Evolutionary conservation across 2,797 vertebrate genomes (phyloP), one percentile per base, ranked within the genome.

Genomic region (Urophycis tenuis): DNA sequence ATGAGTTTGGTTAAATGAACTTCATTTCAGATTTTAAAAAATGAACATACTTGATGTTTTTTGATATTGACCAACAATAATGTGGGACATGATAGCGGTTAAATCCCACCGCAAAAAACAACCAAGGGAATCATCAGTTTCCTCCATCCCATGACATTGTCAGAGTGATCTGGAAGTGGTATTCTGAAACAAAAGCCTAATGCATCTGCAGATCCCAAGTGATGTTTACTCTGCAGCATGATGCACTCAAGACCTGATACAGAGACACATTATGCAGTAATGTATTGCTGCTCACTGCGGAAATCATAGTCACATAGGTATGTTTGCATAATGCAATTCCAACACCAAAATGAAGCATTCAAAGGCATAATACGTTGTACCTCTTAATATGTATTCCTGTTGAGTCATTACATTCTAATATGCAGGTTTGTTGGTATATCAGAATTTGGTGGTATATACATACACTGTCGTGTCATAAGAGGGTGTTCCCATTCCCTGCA

Each of bases 401-500:
- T 2, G 12, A 67, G 10, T 10, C 60, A 29, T 67, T 67, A 1
- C 10, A 67, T 67, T 6, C 11, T 29, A 67, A 9, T 7, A 64
- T 64, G 60, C 60, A 12, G 60, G 60, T 29, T 67, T 67, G 9
- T 2, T 29, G 60, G 53, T 17, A 29, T 67, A 67, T 22, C 53
- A 60, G 53, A n/a, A 22, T 60, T 60, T 60, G 49, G 49, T 7
- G 6, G 49, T 60, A n/a, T 5, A 49, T 60, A 10, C 19, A 29
- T 67, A 29, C 60, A 6, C 60, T 29, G 53, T 25, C 11, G 30
- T 8, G 5, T n/a, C n/a, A n/a, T n/a, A n/a, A n/a, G n/a, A n/a
- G n/a, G n/a, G n/a, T n/a, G n/a, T n/a, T n/a, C n/a, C n/a, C n/a
- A 71, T 30, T 70, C 30, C 67, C 67, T 70, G 67, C 67, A 70